Evolutionary conservation across 2,797 vertebrate genomes (phyloP).

Genomic region (Phrynocephalus guinanensis): DNA sequence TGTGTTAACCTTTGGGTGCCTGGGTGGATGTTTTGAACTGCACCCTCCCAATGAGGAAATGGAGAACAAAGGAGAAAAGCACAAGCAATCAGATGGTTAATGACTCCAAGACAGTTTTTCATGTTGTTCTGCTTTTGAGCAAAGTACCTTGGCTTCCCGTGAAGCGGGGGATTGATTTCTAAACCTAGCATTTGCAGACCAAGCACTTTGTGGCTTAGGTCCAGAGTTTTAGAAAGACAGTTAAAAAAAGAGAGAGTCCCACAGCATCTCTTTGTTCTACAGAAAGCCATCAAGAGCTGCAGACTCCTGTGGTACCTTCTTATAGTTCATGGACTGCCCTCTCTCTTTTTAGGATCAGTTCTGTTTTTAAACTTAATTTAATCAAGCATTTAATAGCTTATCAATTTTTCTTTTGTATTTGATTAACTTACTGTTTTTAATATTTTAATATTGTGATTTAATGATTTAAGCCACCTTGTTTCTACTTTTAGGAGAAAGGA

Average conservation of each 20-base stretch:
- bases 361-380: conserved; percentile 20
- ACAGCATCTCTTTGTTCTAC: conserved; percentile 70
- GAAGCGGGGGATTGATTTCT: conserved; percentile 72
- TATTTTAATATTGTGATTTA: no score
- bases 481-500: no score
- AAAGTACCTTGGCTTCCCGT: conserved; percentile 67
- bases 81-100: conserved; percentile 61
- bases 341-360: conserved; percentile 30
- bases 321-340: conserved; percentile 9
- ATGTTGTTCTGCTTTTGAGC: conserved; percentile 67
- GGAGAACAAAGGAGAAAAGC: conserved; percentile 7
- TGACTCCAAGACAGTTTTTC: conserved; percentile 54
- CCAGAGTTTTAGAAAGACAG: conserved; percentile 65
- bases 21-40: conserved; percentile 3
- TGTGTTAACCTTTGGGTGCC: conserved; percentile 49
- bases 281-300: conserved; percentile 61
- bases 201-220: conserved; percentile 64
- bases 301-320: conserved; percentile 60
- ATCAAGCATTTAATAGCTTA: no score
- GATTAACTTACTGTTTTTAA: no score
- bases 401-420: no score
- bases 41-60: background rate
- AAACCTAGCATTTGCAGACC: conserved; percentile 68
- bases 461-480: no score
- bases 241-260: conserved; percentile 47